Conservation (phyloP, 2,113 vertebrate species). For the Terrapene triunguis region DNA sequence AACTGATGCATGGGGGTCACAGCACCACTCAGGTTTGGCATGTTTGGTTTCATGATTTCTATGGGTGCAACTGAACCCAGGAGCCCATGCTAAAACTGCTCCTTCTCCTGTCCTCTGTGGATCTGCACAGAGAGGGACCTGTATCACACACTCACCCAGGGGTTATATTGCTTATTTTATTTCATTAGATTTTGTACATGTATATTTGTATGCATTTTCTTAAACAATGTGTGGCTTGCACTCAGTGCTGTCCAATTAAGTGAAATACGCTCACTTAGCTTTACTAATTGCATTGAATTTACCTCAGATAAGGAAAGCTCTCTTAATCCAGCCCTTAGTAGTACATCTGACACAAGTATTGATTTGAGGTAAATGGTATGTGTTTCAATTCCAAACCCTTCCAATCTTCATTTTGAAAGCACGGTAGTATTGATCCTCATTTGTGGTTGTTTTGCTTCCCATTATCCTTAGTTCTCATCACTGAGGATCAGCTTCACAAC, state of each 20-base stretch:
- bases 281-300: background rate
- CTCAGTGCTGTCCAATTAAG: background rate
- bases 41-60: too few species aligned
- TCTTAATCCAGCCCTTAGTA: background rate
- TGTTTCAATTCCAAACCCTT: constrained; percentile 5
- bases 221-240: background rate
- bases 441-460: background rate
- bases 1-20: background rate
- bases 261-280: background rate
- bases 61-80: too few species aligned
- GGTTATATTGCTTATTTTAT: background rate
- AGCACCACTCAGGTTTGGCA: background rate
- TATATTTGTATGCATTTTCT: background rate
- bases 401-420: background rate
- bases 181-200: background rate
- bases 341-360: background rate
- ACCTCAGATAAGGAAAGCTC: background rate
- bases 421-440: background rate
- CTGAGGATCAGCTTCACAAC: background rate
- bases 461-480: background rate
- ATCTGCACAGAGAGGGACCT: too few species aligned
- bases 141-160: too few species aligned
- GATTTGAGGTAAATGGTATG: background rate
- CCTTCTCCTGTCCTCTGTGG: background rate
- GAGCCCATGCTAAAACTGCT: background rate